A percentile compares a stretch with the other conserved stretches of the same genome.
Conservation (phyloP, 92 coral and sea anemone species). For the Porites rus region DNA sequence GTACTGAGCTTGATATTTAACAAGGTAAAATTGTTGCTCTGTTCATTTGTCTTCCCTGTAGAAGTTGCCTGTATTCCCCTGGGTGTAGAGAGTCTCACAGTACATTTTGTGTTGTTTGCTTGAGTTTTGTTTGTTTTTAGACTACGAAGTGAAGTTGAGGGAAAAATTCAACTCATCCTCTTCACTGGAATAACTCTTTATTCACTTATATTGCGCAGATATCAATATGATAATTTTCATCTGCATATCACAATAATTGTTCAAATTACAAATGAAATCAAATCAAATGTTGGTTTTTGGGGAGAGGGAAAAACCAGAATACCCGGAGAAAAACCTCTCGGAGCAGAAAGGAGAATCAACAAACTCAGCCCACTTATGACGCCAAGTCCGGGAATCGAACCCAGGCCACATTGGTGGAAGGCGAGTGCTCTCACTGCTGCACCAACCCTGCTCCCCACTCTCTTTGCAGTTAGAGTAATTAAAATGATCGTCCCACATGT, state of each 20-base stretch:
- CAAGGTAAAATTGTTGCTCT: constrained; percentile 59
- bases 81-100: constrained; percentile 56
- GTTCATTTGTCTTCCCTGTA: constrained; percentile 56
- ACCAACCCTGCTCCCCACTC: constrained; percentile 30
- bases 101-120: constrained; percentile 53
- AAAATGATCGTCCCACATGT: constrained; percentile 52
- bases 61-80: constrained; percentile 59
- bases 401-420: constrained; percentile 31
- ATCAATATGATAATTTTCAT: constrained; percentile 31
- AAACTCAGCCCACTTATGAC: constrained; percentile 25
- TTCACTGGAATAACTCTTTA: neutral
- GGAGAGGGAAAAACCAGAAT: no score
- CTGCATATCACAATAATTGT: constrained; percentile 12
- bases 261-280: constrained; percentile 21
- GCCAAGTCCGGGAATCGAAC: constrained; percentile 19
- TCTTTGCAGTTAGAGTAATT: constrained; percentile 55
- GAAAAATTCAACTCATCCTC: constrained; percentile 40
- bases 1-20: constrained; percentile 75
- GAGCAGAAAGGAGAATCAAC: constrained; percentile 15
- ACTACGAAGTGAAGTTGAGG: constrained; percentile 20
- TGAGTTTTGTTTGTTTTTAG: constrained; percentile 38
- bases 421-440: constrained; percentile 8
- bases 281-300: neutral
- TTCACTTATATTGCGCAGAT: constrained; percentile 25
- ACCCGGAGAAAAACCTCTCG: neutral